Base-by-base conservation (phyloP, 1,140 invertebrate genomes). In the Caligus rogercresseyi region DNA sequence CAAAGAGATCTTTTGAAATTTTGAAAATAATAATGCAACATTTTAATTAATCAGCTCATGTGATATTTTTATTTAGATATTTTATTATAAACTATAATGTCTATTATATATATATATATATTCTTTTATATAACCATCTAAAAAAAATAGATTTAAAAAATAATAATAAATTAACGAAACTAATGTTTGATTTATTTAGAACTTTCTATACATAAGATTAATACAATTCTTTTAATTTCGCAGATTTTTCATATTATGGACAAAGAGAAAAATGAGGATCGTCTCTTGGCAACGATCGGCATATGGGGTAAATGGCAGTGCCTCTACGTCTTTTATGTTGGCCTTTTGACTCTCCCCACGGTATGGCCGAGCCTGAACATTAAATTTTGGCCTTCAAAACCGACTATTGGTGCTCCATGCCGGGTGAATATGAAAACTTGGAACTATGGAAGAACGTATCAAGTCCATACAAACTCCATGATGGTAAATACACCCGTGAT, bases 351-450 rank as follows among this genome's bases (percentile, higher is more conserved):
- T 2, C 54, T 56, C 16, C 54, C 54, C 19, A 56, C 54, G 14
- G 54, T 25, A 13, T 56, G 20, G 20, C 54, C 54, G 4, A 56
- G 54, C 24, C 24, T 56, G 54, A 56, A 25, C 14, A 56, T 56
- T 23, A 56, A 20, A 21, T 56, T 56, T 20, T 56, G 18, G 24
- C 19, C 24, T 20, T 25, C n/a, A n/a, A 20, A 1, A 56, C 54
- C 4, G 54, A 56, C 24, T 56, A 21, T 25, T 56, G 54, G 54
- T 56, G 54, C 24, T n/a, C n/a, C 15, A 3, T n/a, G 24, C 54
- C 54, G 18, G 20, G 24, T 56, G 20, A 13, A 16, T 56, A 4
- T 56, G 54, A 25, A 2, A n/a, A 20, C 14, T 13, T 20, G 3
- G 20, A 21, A 3, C 19, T 21, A 14, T 56, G 54, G 54, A 56